Evolutionary conservation across 2,113 vertebrate species (phyloP).

Genomic region (Dicentrarchus labrax): DNA sequence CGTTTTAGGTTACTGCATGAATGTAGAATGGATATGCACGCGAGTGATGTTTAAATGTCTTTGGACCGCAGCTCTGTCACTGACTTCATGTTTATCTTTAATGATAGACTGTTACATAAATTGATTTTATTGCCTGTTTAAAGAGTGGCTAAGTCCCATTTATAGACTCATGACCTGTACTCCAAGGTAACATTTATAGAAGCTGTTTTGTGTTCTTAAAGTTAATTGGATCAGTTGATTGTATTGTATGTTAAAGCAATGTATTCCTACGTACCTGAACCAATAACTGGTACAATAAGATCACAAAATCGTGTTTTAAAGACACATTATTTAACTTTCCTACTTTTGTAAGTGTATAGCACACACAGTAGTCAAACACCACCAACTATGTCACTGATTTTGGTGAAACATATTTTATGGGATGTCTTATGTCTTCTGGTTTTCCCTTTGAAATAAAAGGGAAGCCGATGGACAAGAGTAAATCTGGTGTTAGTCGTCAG

Average conservation of each 20-base stretch:
- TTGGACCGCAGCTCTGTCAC: neutral
- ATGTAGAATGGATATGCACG: neutral
- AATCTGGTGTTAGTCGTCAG: too few relatives aligned
- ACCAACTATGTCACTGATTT: too few relatives aligned
- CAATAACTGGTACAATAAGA: neutral
- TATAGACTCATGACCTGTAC: conserved; percentile 8
- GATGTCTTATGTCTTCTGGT: too few relatives aligned
- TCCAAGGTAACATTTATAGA: neutral
- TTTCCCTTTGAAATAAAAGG: too few relatives aligned
- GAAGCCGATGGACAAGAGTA: too few relatives aligned
- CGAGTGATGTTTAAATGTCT: neutral
- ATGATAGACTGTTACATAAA: conserved; percentile 16
- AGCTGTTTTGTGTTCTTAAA: neutral
- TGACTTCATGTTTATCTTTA: conserved; percentile 26
- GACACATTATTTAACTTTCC: too few relatives aligned
- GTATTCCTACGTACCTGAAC: neutral
- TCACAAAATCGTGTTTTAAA: neutral
- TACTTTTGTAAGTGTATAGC: too few relatives aligned
- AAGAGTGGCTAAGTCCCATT: conserved; percentile 15
- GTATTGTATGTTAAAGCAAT: neutral
- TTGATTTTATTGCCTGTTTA: conserved; percentile 20
- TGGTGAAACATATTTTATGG: too few relatives aligned
- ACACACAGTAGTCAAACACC: too few relatives aligned
- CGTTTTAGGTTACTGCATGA: neutral
- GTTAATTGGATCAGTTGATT: neutral